Percentiles rank a stretch among this genome's conserved stretches.
phyloP scores from a whole-genome alignment of 2,113 vertebrate genomes.

The Hippoglossus stenolepis region DNA sequence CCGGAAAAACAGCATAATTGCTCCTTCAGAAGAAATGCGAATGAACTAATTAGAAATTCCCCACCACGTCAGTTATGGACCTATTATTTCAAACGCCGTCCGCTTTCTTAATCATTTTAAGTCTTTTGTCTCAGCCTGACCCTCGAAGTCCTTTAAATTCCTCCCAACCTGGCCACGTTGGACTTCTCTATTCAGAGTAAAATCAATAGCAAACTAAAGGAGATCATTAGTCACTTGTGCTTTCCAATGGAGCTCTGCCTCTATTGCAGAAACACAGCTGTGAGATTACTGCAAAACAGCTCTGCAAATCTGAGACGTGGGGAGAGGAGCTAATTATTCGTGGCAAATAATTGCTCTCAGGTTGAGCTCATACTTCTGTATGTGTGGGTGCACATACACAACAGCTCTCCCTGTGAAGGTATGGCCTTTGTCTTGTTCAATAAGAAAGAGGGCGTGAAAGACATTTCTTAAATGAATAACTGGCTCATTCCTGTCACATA shows the following conservation, averaged over 20 bases:
- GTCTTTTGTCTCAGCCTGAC: slow-evolving; percentile 30
- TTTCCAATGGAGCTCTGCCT: slow-evolving; percentile 59
- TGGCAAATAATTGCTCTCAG: slow-evolving; percentile 72
- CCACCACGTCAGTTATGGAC: slow-evolving; percentile 1
- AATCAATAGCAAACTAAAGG: slow-evolving; percentile 64
- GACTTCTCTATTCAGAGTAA: slow-evolving; percentile 46
- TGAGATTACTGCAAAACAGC: slow-evolving; percentile 68
- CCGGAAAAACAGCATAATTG: slow-evolving; percentile 16
- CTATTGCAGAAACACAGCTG: slow-evolving; percentile 61
- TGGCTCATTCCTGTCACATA: background rate
- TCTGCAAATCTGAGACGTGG: slow-evolving; percentile 61
- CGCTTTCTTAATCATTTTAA: slow-evolving; percentile 24
- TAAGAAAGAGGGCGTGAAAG: slow-evolving; percentile 44
- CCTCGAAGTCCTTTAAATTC: slow-evolving; percentile 30
- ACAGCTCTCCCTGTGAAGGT: slow-evolving; percentile 37
- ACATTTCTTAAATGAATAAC: slow-evolving; percentile 16
- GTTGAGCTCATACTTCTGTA: slow-evolving; percentile 54
- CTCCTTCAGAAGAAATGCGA: background rate
- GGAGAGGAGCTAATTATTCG: slow-evolving; percentile 73
- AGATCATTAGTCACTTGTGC: slow-evolving; percentile 67
- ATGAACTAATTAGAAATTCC: background rate
- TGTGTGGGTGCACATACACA: slow-evolving; percentile 59
- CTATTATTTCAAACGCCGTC: slow-evolving; percentile 31
- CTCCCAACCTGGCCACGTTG: slow-evolving; percentile 37
- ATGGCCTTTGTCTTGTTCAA: slow-evolving; percentile 36